Evolutionary conservation across 1,140 invertebrate species (phyloP).

Genomic region (Drosophila pseudoobscura): DNA sequence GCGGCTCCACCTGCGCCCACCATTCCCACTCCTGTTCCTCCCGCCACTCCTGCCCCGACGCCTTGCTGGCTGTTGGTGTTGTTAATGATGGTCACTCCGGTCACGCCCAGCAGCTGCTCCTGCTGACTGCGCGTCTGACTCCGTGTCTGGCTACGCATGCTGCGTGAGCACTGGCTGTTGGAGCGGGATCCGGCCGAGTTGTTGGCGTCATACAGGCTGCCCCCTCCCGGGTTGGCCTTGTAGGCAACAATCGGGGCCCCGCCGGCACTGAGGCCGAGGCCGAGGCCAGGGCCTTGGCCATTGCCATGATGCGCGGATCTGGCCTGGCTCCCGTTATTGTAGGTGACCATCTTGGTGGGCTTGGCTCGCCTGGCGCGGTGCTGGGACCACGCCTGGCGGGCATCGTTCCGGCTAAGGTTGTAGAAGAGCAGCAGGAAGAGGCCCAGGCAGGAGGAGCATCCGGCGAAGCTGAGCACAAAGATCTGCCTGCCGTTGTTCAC

Average conservation of each 20-base stretch:
- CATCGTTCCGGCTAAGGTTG: conserved; percentile 92
- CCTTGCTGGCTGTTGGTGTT: conserved; percentile 54
- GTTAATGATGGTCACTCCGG: conserved; percentile 57
- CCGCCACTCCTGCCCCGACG: conserved; percentile 56
- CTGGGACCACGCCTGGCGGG: conserved; percentile 89
- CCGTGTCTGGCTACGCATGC: conserved; percentile 71
- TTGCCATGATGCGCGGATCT: conserved; percentile 1
- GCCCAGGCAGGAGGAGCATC: conserved; percentile 89
- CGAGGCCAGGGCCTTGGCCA: neutral
- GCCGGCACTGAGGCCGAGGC: conserved; percentile 24
- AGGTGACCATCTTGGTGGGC: conserved; percentile 77
- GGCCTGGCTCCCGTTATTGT: conserved; percentile 53
- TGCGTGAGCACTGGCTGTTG: conserved; percentile 85
- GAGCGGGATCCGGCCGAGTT: conserved; percentile 85
- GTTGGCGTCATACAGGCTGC: conserved; percentile 79
- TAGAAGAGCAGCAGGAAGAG: conserved; percentile 94
- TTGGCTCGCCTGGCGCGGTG: conserved; percentile 86
- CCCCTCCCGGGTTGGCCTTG: conserved; percentile 56
- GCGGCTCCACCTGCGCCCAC: conserved; percentile 33
- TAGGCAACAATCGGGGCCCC: conserved; percentile 67
- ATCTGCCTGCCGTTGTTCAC: conserved; percentile 68
- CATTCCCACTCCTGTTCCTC: neutral
- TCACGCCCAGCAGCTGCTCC: conserved; percentile 51
- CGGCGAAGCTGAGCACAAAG: conserved; percentile 90
- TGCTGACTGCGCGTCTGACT: conserved; percentile 63